Evolutionary conservation across 1,140 invertebrate genomes (phyloP).

Genomic region (Lanistes nyassanus): DNA sequence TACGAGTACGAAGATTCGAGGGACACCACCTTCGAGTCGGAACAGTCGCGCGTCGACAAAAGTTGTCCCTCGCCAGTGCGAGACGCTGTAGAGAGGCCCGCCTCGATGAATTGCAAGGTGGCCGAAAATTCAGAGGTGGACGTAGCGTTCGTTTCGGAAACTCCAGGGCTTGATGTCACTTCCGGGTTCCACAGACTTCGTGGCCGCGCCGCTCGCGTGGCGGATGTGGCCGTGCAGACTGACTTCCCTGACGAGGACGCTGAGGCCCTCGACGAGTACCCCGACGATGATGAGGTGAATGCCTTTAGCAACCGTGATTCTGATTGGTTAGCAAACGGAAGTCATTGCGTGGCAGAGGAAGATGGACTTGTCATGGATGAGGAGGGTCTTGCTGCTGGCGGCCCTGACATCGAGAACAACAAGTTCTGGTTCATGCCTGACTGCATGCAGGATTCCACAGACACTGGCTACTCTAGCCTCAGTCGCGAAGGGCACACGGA

Average conservation of each 20-base stretch:
- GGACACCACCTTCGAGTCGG: conserved; percentile 33
- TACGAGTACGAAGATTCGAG: conserved; percentile 46
- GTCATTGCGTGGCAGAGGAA: not conserved
- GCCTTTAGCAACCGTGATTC: conserved; percentile 20
- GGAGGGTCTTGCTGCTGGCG: conserved; percentile 11
- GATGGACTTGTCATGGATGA: conserved; percentile 21
- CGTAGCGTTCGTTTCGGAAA: too few relatives aligned
- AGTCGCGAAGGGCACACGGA: conserved; percentile 34
- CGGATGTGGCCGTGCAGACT: conserved; percentile 26
- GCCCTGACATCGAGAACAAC: not conserved
- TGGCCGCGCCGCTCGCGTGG: conserved; percentile 11
- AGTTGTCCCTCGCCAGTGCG: too few relatives aligned
- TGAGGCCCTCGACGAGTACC: conserved; percentile 7
- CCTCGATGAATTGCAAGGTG: too few relatives aligned
- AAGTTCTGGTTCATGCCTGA: conserved; percentile 26
- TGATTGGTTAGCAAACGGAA: not conserved
- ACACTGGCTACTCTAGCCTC: conserved; percentile 50
- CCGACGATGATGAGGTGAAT: too few relatives aligned
- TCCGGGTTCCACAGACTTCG: conserved; percentile 36
- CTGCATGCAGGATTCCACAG: conserved; percentile 46
- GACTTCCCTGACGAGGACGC: conserved; percentile 32
- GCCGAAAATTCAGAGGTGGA: too few relatives aligned
- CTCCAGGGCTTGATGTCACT: conserved; percentile 1
- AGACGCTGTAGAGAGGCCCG: too few relatives aligned
- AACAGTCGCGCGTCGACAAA: not conserved